Evolutionary conservation across 2,888 invertebrate genomes (phyloP), one percentile per base, ranked within the genome.

Genomic region (Himalopsyche anomala): DNA sequence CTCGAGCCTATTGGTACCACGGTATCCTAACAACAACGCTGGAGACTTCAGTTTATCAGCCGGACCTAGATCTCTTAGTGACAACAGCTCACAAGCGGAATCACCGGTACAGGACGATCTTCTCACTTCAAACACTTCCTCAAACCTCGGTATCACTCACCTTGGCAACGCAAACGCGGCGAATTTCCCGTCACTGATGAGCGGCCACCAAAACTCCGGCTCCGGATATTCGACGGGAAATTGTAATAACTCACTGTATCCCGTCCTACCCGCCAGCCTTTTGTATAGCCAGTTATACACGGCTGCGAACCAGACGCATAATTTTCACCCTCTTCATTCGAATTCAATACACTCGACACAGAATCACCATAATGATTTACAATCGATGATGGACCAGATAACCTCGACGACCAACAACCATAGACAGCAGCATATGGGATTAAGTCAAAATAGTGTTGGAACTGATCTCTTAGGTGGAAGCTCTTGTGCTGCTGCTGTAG

Each of bases 241-340:
- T 89, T 96, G 95, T 90, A 96, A 96, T 91, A 95, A 96, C 89
- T 96, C 96, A 0, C 91, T 96, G 0, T 96, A 96, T 90, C 96
- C 96, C 0, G 97, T 97, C 5, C 92, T 97, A 55, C 97, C 97
- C 2, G 96, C 96, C 1, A 97, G 97, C 89, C 92, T 97, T 88
- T 92, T 97, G 4, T 97, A 97, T 91, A 97, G 97, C 9, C 97
- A 97, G 90, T 91, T 97, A 36, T 97, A 97, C 89, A 96, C 96
- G 5, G 96, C 96, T 0, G 96, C 96, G 74, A 96, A 96, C 90
- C 96, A 96, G 90, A 94, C 94, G 36, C 96, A 96, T 89, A 95
- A 95, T 90, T 96, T 96, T 90, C 96, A 96, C 90, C 94, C 94
- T 4, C 92, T 95, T 81, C 95, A 96, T 90, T 94, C 95, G 15